These are phyloP conservation scores for Apocheima hispidaria DNA, from an alignment of 2,888 invertebrate genomes.

Conservation along the genomic window DNA sequence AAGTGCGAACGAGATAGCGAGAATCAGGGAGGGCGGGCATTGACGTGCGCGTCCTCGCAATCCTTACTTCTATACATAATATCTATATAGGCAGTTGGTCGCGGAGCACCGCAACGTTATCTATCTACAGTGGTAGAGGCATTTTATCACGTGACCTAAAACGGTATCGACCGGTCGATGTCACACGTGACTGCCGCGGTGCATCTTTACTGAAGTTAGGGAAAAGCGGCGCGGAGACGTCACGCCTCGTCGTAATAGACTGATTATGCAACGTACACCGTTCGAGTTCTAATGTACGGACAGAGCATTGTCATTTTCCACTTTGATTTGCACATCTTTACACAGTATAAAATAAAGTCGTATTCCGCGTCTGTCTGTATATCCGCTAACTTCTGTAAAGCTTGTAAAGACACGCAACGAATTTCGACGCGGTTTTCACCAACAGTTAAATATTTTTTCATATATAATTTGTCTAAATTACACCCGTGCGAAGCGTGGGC, in stretches of 20 bases:
- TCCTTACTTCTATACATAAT: background rate
- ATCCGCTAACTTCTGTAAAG: too few species aligned
- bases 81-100: background rate
- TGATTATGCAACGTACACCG: background rate
- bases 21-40: too few species aligned
- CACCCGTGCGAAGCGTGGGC: too few species aligned
- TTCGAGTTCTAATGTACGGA: background rate
- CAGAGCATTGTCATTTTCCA: background rate
- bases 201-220: constrained; percentile 35
- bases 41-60: background rate
- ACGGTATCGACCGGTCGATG: constrained; percentile 41
- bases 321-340: background rate
- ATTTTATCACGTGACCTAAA: constrained; percentile 44
- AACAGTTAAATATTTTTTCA: too few species aligned
- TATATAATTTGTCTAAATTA: too few species aligned
- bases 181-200: constrained; percentile 35
- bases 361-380: too few species aligned
- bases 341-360: too few species aligned
- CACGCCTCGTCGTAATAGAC: background rate
- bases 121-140: constrained; percentile 24
- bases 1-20: too few species aligned
- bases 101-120: constrained; percentile 36
- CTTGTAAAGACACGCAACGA: too few species aligned
- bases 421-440: too few species aligned
- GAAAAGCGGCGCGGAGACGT: constrained; percentile 2